These are phyloP conservation scores for Himalopsyche phryganea DNA, from an alignment of 1,140 invertebrate species.

Conservation along the genomic window DNA sequence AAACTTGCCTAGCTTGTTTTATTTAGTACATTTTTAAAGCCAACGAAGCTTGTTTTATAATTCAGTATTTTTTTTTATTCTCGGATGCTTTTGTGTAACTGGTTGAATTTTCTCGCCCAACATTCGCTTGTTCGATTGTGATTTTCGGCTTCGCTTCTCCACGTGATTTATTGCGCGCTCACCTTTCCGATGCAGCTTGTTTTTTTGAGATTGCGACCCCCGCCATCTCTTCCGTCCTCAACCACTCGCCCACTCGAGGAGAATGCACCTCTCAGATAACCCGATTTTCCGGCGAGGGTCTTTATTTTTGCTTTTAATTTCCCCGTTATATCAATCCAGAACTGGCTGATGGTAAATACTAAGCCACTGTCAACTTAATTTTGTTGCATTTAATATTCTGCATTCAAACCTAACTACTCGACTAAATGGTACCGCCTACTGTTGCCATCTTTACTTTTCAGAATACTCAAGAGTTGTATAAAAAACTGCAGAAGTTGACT, in stretches of 20 bases:
- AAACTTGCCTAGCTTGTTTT: no score
- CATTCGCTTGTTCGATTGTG: neutral
- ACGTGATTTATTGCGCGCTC: neutral
- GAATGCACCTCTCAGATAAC: constrained; percentile 9
- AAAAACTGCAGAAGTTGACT: no score
- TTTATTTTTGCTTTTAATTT: neutral
- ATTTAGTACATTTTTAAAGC: no score
- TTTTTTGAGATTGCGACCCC: neutral
- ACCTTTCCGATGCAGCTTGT: neutral
- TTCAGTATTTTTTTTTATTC: no score
- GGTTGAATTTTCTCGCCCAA: no score
- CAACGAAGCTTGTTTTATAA: no score
- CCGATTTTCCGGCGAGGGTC: constrained; percentile 1
- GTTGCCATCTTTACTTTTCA: no score
- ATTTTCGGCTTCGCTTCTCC: neutral
- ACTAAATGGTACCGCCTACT: no score
- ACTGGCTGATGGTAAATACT: neutral
- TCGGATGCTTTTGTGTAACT: no score
- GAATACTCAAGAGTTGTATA: no score
- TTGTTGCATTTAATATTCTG: no score
- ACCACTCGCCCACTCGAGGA: neutral
- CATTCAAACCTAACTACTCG: no score
- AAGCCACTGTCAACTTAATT: neutral
- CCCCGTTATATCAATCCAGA: neutral
- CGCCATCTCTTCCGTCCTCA: neutral